Base-by-base conservation (phyloP, 2,888 invertebrate species). In the Tenthredo distinguenda region DNA sequence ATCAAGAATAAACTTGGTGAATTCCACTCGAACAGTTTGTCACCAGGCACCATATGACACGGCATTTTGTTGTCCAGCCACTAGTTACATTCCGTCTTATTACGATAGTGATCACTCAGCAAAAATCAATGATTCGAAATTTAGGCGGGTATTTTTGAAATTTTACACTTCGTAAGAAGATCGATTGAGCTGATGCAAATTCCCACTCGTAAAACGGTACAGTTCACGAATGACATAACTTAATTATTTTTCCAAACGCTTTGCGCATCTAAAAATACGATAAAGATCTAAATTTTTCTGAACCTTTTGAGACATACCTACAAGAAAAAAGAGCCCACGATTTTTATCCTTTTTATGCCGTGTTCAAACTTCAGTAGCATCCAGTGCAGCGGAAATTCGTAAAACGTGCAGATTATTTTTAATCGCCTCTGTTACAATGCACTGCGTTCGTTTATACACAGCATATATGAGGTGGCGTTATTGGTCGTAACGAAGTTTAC, bases 401-500 rank as follows among this genome's bases (percentile, higher is more conserved):
- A n/a, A 43, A 43, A 74, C 40, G 72, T 43, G 72, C 1, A 40
- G 50, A 83, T 83, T 68, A 47, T 15, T 68, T 65, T 83, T 83
- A 68, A 83, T 68, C 50, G 31, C 37, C 50, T 21, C 21, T 18
- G 50, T 47, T 21, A 83, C 43, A 68, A 71, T 68, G 31, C 47
- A 34, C 68, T 18, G 43, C 34, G 65, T 18, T 10, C 4, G 68
- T 83, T 68, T 65, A 40, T 62, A 81, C 21, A 6, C 26, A 31
- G n/a, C n/a, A 47, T 50, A 47, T 83, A 83, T 68, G 47, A 47
- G 83, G 47, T 83, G 31, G 83, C 4, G 68, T 83, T 47, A 83
- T 83, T 50, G 83, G 68, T 83, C 83, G 83, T 68, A 68, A 83
- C 15, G 3, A 68, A 31, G 65, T 83, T 68, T 83, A 83, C 37